Evolutionary conservation across 1,140 invertebrate genomes (phyloP).

Genomic region (Pogonognathellus flavescens): DNA sequence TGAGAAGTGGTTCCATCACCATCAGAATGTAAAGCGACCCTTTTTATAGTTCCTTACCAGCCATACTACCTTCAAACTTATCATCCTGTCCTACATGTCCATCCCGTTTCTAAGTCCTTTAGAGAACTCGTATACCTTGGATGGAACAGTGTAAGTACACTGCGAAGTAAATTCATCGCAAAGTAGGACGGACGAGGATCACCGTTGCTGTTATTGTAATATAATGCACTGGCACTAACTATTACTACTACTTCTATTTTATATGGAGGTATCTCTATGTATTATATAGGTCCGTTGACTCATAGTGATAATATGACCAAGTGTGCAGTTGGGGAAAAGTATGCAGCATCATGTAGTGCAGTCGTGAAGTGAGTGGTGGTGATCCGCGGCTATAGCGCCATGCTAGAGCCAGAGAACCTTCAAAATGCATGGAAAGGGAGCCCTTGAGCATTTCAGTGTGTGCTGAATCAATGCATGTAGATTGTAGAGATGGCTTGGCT

Average conservation of each 20-base stretch:
- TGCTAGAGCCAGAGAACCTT: neutral
- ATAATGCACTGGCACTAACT: neutral
- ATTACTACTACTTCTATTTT: neutral
- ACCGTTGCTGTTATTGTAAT: neutral
- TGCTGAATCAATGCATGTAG: constrained; percentile 18
- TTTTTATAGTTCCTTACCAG: constrained; percentile 3
- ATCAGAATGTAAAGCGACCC: constrained; percentile 36
- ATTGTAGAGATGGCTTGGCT: neutral
- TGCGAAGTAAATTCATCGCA: constrained; percentile 47
- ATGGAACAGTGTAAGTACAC: neutral
- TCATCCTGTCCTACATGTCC: too few relatives aligned
- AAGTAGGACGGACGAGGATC: constrained; percentile 6
- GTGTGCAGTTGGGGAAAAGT: neutral
- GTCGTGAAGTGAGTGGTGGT: neutral
- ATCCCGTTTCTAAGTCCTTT: neutral
- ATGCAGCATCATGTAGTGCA: neutral
- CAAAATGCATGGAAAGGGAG: constrained; percentile 17
- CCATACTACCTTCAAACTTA: constrained; percentile 3
- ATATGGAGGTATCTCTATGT: neutral
- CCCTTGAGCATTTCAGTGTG: constrained; percentile 8
- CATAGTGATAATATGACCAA: neutral
- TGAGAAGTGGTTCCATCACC: constrained; percentile 39
- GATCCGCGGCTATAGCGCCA: neutral
- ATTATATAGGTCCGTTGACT: neutral
- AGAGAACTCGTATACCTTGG: neutral